Evolutionary conservation across 2,797 vertebrate genomes (phyloP), one percentile per base, ranked within the genome.

Genomic region (Clarias platycephalus): DNA sequence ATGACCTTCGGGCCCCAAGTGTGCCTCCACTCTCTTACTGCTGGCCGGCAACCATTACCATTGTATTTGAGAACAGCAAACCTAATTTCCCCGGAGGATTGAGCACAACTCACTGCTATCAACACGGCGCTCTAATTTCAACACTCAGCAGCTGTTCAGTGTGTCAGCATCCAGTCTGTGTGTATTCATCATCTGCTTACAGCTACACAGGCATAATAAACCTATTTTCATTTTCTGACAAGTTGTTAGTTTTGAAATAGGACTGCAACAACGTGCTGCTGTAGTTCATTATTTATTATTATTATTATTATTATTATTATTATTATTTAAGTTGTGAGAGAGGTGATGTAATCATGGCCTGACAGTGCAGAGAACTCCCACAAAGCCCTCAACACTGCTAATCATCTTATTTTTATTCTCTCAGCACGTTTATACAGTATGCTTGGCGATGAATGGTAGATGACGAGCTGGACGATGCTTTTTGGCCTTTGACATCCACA

Each of bases 111-210:
- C 83, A 58, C 83, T 81, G 70, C 84, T 85, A 82, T 84, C 85
- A 72, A 86, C 76, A 60, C 22, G 49, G 74, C 81, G 31, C 66
- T 31, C 81, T 87, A 87, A 89, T 89, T 89, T 87, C 90, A 90
- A 90, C 91, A 92, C 92, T 93, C 92, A 91, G 88, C 93, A 91
- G 91, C 93, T 92, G 87, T 85, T 87, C 83, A 9, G 84, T 83
- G 86, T 76, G 91, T 83, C 72, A 71, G 72, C 76, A 77, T 83
- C 76, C 76, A 68, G 77, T 81, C 77, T 83, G 70, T 83, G 78
- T 70, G 84, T 85, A 84, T 89, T 76, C 72, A 82, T 86, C 83
- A 85, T 64, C 66, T 80, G 82, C 85, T 81, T 76, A 49, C 53
- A 76, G 77, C 85, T 60, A 81, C 77, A 76, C n/a, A 10, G 74